phyloP scores from a whole-genome alignment of 2,797 vertebrate species.

The Sebastes trivittatus region DNA sequence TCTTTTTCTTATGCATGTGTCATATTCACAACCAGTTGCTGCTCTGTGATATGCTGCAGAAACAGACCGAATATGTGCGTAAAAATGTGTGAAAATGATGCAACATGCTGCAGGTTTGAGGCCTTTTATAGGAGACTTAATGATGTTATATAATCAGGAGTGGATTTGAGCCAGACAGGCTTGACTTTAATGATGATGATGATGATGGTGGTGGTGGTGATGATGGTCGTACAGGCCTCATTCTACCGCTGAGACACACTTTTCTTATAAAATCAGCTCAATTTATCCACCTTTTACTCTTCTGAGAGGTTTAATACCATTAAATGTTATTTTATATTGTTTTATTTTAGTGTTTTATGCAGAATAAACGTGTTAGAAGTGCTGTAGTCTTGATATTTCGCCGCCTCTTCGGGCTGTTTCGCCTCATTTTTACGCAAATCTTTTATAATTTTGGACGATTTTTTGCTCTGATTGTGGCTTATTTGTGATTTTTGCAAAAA shows the following conservation, averaged over 20 bases:
- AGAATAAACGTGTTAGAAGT: background rate
- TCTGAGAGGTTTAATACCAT: accelerated
- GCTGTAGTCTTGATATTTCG: background rate
- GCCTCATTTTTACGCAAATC: background rate
- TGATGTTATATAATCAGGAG: background rate
- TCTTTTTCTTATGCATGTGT: background rate
- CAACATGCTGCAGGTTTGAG: background rate
- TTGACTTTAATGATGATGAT: constrained; percentile 36
- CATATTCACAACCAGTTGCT: constrained; percentile 36
- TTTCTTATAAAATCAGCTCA: background rate
- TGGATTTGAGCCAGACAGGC: constrained; percentile 38
- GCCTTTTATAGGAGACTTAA: background rate
- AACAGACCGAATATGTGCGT: background rate
- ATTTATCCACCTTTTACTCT: background rate
- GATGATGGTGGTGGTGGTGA: constrained; percentile 16
- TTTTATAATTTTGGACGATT: background rate
- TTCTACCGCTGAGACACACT: background rate
- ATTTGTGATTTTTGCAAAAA: background rate
- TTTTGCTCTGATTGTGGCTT: accelerated
- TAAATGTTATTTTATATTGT: background rate
- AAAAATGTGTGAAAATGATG: background rate
- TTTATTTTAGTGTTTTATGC: background rate
- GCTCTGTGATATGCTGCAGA: constrained; percentile 28
- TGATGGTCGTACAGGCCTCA: constrained; percentile 44
- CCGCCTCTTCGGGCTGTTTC: background rate